phyloP scores from a whole-genome alignment of 2,888 invertebrate genomes.

The Phymatocera aterrima region DNA sequence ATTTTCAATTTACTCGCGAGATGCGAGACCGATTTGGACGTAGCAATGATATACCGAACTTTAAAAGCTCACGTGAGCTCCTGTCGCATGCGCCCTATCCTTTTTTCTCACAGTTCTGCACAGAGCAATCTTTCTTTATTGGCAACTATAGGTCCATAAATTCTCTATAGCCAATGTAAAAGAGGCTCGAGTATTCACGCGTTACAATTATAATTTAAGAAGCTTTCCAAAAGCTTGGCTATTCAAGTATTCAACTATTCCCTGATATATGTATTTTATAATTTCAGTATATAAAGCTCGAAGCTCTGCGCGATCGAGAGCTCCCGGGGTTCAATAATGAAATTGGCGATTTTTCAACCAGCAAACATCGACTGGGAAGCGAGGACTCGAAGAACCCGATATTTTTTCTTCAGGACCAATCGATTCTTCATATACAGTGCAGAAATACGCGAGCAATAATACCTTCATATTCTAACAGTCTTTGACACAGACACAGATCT shows the following conservation, averaged over 20 bases:
- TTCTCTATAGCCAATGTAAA: neutral
- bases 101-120: slow-evolving; percentile 3
- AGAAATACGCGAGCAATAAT: too few species aligned
- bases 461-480: too few species aligned
- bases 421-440: too few species aligned
- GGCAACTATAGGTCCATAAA: neutral
- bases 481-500: too few species aligned
- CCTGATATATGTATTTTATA: too few species aligned
- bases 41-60: too few species aligned
- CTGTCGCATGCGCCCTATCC: slow-evolving; percentile 6
- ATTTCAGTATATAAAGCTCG: too few species aligned
- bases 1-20: neutral
- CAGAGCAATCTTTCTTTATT: slow-evolving; percentile 15
- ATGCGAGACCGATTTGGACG: neutral
- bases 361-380: too few species aligned
- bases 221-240: too few species aligned
- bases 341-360: slow-evolving; percentile 2
- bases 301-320: too few species aligned
- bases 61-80: slow-evolving; percentile 13
- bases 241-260: too few species aligned
- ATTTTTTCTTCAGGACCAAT: slow-evolving; percentile 5
- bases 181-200: neutral
- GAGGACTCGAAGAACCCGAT: slow-evolving; percentile 20
- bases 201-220: neutral
- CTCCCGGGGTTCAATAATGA: slow-evolving; percentile 3